Evolutionary conservation across 2,797 vertebrate genomes (phyloP).

Genomic region (Coranthus polyacanthus): DNA sequence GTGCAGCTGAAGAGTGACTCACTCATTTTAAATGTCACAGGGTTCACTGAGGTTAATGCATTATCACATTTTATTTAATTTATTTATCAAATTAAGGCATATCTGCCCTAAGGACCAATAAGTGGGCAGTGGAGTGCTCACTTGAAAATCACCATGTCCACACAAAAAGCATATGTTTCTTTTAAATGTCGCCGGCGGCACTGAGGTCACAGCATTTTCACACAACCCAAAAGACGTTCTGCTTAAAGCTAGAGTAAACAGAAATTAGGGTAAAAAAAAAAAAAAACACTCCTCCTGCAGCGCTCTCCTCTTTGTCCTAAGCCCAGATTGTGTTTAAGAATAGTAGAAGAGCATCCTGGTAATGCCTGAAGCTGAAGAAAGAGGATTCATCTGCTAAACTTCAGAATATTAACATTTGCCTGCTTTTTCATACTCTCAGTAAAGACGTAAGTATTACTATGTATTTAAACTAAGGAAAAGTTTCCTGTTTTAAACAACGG

Average conservation of each 20-base stretch:
- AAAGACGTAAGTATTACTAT: no score
- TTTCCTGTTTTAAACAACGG: no score
- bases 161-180: constrained; percentile 16
- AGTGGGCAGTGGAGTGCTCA: not conserved
- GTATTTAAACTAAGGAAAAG: no score
- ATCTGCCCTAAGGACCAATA: constrained; percentile 43
- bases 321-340: no score
- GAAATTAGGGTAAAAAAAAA: no score
- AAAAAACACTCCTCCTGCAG: no score
- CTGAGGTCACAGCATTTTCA: constrained; percentile 12
- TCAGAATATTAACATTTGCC: no score
- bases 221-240: constrained; percentile 19
- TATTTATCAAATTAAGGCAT: constrained; percentile 50
- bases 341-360: no score
- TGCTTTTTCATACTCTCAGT: no score
- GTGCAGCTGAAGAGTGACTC: constrained; percentile 31
- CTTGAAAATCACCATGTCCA: constrained; percentile 24
- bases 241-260: not conserved
- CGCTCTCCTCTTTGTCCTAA: no score
- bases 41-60: constrained; percentile 51
- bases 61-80: constrained; percentile 57
- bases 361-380: no score
- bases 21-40: constrained; percentile 63
- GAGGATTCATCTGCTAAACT: no score
- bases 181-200: constrained; percentile 37